phyloP scores from a whole-genome alignment of 2,113 vertebrate species.

The Numida meleagris region DNA sequence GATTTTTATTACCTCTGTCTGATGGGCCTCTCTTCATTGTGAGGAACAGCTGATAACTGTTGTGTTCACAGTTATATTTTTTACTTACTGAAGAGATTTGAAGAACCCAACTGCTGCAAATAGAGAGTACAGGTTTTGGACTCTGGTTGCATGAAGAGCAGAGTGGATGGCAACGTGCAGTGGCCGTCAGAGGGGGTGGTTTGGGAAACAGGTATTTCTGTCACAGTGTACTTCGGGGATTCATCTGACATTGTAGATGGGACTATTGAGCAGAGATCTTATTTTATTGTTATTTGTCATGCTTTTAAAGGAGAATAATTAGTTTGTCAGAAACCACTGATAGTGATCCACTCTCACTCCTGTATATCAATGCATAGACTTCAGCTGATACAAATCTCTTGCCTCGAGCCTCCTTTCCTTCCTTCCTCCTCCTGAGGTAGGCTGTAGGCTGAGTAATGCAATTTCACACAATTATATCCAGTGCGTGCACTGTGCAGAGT shows the following conservation, averaged over 20 bases:
- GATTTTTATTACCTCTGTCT: neutral
- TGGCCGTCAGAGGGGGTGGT: neutral
- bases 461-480: conserved; percentile 19
- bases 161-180: neutral
- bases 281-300: neutral
- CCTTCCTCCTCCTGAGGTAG: conserved; percentile 53
- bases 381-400: conserved; percentile 31
- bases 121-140: neutral
- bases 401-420: conserved; percentile 55
- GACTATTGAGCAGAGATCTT: neutral
- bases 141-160: neutral
- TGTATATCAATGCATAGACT: neutral
- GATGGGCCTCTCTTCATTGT: neutral
- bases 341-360: conserved; percentile 2
- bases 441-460: conserved; percentile 58
- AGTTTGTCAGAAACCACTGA: neutral
- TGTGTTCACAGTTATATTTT: neutral
- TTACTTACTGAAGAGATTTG: neutral
- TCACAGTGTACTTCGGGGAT: accelerated
- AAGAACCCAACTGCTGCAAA: neutral
- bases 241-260: neutral
- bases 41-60: neutral
- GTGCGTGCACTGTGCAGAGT: neutral
- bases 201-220: neutral
- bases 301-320: neutral